Percentiles rank a stretch among this genome's conserved stretches.
phyloP scores from a whole-genome alignment of 1,140 invertebrate genomes.

The Tetragnatha versicolor region DNA sequence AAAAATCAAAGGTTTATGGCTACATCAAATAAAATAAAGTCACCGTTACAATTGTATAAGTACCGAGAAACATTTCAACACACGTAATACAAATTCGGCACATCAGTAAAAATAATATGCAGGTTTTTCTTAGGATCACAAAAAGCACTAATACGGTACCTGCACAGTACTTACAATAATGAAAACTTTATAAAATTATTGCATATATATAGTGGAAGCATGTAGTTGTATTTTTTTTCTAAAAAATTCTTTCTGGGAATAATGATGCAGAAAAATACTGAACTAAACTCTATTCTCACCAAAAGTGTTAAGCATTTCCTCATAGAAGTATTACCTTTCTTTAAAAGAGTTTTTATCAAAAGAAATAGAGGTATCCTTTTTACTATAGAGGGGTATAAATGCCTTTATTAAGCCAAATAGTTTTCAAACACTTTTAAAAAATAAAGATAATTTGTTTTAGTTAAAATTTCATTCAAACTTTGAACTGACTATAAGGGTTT shows the following conservation, averaged over 20 bases:
- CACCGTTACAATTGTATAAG: neutral
- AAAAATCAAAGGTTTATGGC: neutral
- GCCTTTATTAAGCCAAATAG: slow-evolving; percentile 28
- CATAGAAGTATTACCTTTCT: slow-evolving; percentile 22
- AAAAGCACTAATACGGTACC: slow-evolving; percentile 28
- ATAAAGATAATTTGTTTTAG: no score
- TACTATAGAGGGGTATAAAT: slow-evolving; percentile 29
- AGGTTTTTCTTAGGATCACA: slow-evolving; percentile 37
- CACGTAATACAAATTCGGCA: slow-evolving; percentile 37
- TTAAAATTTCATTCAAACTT: no score
- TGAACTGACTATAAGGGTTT: no score
- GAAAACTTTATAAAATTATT: slow-evolving; percentile 53
- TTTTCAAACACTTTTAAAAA: no score
- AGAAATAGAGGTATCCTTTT: slow-evolving; percentile 39
- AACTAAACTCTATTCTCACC: slow-evolving; percentile 40
- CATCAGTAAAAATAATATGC: slow-evolving; percentile 45
- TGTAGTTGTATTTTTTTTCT: slow-evolving; percentile 21
- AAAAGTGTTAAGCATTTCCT: no score
- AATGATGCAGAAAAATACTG: slow-evolving; percentile 46
- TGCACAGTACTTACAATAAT: slow-evolving; percentile 26
- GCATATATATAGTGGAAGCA: slow-evolving; percentile 52
- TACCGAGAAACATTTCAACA: slow-evolving; percentile 9
- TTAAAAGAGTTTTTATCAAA: slow-evolving; percentile 33
- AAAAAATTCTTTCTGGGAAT: slow-evolving; percentile 29
- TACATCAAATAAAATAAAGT: slow-evolving; percentile 16